Conservation (phyloP, 2,888 invertebrate species). For the Drosophila anomalipes region DNA sequence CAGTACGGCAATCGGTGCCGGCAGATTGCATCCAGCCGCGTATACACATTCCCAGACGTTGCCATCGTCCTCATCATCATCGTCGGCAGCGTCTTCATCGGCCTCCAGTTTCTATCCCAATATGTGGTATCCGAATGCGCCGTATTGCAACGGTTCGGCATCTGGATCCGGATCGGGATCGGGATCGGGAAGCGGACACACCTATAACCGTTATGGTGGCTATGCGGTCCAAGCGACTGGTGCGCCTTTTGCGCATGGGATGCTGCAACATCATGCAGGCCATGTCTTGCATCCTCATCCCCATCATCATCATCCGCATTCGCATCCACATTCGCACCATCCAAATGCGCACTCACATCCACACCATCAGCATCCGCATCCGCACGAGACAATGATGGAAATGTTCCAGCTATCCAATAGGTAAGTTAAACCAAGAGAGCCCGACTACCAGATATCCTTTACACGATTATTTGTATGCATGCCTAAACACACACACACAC, state of each 20-base stretch:
- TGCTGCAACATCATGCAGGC: slow-evolving; percentile 32
- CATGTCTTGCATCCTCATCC: slow-evolving; percentile 25
- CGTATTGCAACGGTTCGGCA: slow-evolving; percentile 58
- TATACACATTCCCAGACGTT: slow-evolving; percentile 67
- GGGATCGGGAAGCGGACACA: slow-evolving; percentile 10
- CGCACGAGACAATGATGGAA: slow-evolving; percentile 83
- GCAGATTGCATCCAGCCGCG: slow-evolving; percentile 34
- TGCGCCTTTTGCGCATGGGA: slow-evolving; percentile 35
- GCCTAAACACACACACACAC: too few species aligned
- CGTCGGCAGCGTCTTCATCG: neutral
- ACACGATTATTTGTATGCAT: neutral
- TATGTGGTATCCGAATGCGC: slow-evolving; percentile 83
- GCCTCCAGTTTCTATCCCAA: slow-evolving; percentile 70
- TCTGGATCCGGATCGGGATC: neutral
- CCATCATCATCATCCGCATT: slow-evolving; percentile 51
- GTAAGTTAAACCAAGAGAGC: slow-evolving; percentile 64
- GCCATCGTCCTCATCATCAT: slow-evolving; percentile 3
- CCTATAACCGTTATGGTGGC: slow-evolving; percentile 43
- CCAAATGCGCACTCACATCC: slow-evolving; percentile 47
- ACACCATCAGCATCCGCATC: slow-evolving; percentile 49
- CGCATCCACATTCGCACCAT: slow-evolving; percentile 54
- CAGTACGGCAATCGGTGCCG: slow-evolving; percentile 2
- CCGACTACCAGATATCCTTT: neutral
- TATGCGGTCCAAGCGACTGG: slow-evolving; percentile 33
- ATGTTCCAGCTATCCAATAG: slow-evolving; percentile 84